Evolutionary conservation across 2,113 vertebrate genomes (phyloP), one percentile per base, ranked within the genome.

Genomic region (Amia ocellicauda): DNA sequence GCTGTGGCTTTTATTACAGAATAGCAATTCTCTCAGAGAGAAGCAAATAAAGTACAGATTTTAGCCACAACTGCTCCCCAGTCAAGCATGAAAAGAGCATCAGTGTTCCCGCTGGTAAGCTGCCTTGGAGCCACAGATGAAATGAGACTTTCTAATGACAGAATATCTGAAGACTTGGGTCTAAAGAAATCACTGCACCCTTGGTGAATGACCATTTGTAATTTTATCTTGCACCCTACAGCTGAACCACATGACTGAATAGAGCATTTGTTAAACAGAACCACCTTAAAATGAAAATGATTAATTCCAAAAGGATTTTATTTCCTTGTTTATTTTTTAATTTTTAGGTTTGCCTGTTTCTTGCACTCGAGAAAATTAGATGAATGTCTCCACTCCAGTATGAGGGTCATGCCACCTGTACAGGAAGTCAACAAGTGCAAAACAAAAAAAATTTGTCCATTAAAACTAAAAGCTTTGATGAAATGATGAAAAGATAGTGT

Each of bases 51-150:
- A 75, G 68, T 70, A 75, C 68, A 75, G 43, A 69, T 56, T 17
- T 43, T 67, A 65, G 53, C 69, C 62, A 60, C 29, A 22, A 76
- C 69, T 26, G 23, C 51, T 78, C 69, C 73, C 59, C 69, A 67
- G 61, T 77, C 78, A 75, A 73, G 77, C 78, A 58, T 80, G 75
- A 80, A 83, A 83, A 71, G 72, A 57, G 73, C 69, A 77, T 68
- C 29, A 20, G 61, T 47, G 20, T 67, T 69, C 59, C 62, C 17
- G 26, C 74, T 53, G 75, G 67, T 71, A 29, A 41, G 58, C 70
- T 55, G 67, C 67, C 51, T 54, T 11, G 16, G 29, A 70, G 64
- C 57, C 66, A 61, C 63, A 64, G 56, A 23, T 64, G 58, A 61
- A 69, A 73, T 71, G 75, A 80, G 75, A 57, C 70, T 7, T 49